Evolutionary conservation across 2,113 vertebrate species (phyloP).

Genomic region (Ibidorhyncha struthersii): DNA sequence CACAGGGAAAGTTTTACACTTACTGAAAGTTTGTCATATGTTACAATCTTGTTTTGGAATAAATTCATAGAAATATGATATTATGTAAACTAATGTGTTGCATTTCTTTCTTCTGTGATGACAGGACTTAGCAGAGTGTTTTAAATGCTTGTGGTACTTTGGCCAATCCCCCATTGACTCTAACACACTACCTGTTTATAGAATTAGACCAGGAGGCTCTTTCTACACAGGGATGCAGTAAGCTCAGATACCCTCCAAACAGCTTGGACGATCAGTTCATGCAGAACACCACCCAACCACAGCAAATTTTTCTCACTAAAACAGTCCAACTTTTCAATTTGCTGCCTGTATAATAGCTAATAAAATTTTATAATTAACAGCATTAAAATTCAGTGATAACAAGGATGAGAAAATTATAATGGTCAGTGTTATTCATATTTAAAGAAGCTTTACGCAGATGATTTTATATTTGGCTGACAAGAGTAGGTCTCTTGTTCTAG

Average conservation of each 20-base stretch:
- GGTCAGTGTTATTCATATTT: not conserved
- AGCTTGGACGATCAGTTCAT: not conserved
- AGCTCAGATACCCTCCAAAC: not conserved
- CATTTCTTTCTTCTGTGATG: not conserved
- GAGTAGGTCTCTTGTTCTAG: not conserved
- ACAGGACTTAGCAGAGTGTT: not conserved
- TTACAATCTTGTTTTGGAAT: not conserved
- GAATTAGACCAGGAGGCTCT: not conserved
- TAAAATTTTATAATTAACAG: not conserved
- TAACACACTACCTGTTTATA: not conserved
- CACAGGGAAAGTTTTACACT: not conserved
- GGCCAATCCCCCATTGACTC: not conserved
- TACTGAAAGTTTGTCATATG: not conserved
- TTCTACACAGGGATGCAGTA: not conserved
- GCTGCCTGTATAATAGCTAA: not conserved
- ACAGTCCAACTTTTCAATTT: not conserved
- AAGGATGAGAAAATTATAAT: not conserved
- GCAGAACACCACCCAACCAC: not conserved
- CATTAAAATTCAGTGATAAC: not conserved
- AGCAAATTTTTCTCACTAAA: not conserved
- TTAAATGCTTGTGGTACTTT: not conserved
- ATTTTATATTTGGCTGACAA: not conserved
- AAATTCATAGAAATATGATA: not conserved
- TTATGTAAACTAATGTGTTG: not conserved
- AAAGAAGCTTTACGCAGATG: not conserved